These are phyloP conservation scores for Seladonia tumulorum DNA, from an alignment of 2,888 invertebrate genomes.

Conservation along the genomic window DNA sequence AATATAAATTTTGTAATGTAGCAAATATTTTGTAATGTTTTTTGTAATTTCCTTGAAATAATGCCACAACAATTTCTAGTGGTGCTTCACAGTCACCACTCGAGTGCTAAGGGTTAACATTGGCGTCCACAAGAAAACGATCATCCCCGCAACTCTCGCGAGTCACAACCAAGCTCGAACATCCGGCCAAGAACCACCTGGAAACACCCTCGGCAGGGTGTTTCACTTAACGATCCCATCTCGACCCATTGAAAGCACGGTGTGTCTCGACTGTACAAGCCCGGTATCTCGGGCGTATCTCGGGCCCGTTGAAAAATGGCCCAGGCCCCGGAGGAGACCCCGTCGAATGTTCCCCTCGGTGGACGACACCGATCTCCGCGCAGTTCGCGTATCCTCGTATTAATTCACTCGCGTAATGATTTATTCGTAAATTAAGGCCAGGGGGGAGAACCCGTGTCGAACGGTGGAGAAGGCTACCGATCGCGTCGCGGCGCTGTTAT, in stretches of 20 bases:
- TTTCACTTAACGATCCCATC: constrained; percentile 15
- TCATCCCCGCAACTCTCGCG: too few species aligned
- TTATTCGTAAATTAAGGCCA: constrained; percentile 28
- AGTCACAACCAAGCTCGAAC: background rate
- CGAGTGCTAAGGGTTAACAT: too few species aligned
- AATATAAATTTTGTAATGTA: too few species aligned
- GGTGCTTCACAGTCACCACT: too few species aligned
- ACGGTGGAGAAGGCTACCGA: background rate
- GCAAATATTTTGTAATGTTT: too few species aligned
- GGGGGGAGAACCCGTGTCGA: constrained; percentile 34
- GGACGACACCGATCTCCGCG: background rate
- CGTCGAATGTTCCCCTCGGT: background rate
- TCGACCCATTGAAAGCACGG: background rate
- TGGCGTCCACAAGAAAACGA: too few species aligned
- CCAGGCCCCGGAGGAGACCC: background rate
- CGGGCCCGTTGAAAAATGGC: constrained; percentile 9
- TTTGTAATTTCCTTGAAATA: too few species aligned
- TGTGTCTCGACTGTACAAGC: background rate
- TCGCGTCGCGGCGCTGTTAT: constrained; percentile 56
- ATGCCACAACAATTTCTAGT: too few species aligned
- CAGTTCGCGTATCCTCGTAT: background rate
- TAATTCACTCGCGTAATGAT: constrained; percentile 21
- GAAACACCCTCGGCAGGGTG: background rate
- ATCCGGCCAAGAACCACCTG: background rate
- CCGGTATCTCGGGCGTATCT: background rate